Conservation (phyloP, 2,113 vertebrate species). For the Tetrao urogallus region DNA sequence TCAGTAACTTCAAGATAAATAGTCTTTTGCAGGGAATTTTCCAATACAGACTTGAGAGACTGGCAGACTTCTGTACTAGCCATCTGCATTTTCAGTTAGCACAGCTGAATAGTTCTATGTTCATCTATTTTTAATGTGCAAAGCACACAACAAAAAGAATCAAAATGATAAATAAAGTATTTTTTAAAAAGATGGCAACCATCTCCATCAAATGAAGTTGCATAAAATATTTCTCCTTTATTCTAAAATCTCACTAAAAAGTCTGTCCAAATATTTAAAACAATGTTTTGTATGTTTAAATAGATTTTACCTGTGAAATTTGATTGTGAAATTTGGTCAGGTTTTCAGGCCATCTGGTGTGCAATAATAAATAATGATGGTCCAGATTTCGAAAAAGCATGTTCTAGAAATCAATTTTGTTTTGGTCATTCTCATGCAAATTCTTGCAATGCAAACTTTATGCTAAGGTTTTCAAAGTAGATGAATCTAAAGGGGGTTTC, state of each 20-base stretch:
- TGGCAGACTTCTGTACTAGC: slow-evolving; percentile 12
- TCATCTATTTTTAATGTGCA: slow-evolving; percentile 40
- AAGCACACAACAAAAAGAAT: slow-evolving; percentile 30
- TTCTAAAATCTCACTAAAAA: background rate
- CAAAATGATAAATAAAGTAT: background rate
- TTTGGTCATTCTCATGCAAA: background rate
- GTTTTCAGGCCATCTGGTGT: background rate
- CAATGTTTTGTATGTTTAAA: background rate
- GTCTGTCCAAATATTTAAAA: background rate
- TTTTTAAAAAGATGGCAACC: background rate
- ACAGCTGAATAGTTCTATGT: slow-evolving; percentile 23
- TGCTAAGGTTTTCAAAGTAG: background rate
- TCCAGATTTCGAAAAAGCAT: background rate
- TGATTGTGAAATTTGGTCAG: background rate
- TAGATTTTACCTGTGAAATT: background rate
- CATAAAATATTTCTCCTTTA: background rate
- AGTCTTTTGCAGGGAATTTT: background rate
- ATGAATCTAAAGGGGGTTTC: background rate
- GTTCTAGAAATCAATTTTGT: background rate
- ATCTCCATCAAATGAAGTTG: background rate
- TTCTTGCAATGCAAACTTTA: background rate
- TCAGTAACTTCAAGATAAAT: background rate
- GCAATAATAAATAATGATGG: background rate
- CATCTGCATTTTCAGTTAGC: slow-evolving; percentile 31
- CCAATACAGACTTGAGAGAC: background rate